phyloP scores from a whole-genome alignment of 1,140 invertebrate species.

The Manduca sexta region DNA sequence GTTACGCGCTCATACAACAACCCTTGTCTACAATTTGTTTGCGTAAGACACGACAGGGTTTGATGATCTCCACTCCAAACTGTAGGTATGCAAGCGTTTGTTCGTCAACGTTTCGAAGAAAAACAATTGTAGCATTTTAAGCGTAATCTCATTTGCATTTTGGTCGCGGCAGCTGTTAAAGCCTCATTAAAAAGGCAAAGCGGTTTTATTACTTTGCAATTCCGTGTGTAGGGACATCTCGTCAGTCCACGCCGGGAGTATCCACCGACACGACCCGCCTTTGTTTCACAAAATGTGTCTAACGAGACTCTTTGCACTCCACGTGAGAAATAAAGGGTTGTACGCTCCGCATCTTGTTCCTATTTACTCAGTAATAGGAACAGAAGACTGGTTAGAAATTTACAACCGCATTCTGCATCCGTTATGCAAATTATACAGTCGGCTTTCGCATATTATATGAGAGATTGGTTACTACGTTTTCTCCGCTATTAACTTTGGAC shows the following conservation, averaged over 20 bases:
- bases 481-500: not conserved
- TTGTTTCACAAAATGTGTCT: constrained; percentile 24
- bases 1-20: constrained; percentile 37
- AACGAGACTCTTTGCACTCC: constrained; percentile 16
- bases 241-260: constrained; percentile 6
- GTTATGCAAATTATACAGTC: constrained; percentile 9
- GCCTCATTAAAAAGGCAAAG: constrained; percentile 39
- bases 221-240: constrained; percentile 27
- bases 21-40: constrained; percentile 30
- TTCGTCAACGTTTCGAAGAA: constrained; percentile 1
- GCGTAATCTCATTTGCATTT: constrained; percentile 24
- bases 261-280: constrained; percentile 17
- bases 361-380: constrained; percentile 11
- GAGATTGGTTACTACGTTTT: not conserved
- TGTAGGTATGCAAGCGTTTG: not conserved
- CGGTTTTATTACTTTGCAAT: constrained; percentile 34
- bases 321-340: constrained; percentile 5
- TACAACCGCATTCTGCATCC: constrained; percentile 10
- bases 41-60: constrained; percentile 15
- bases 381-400: constrained; percentile 3
- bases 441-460: constrained; percentile 12
- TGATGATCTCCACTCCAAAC: constrained; percentile 8
- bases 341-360: constrained; percentile 7
- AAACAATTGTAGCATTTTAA: constrained; percentile 12
- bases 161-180: constrained; percentile 17